These are phyloP conservation scores for Xenentodon cancila DNA, from an alignment of 2,797 vertebrate genomes.

Conservation along the genomic window DNA sequence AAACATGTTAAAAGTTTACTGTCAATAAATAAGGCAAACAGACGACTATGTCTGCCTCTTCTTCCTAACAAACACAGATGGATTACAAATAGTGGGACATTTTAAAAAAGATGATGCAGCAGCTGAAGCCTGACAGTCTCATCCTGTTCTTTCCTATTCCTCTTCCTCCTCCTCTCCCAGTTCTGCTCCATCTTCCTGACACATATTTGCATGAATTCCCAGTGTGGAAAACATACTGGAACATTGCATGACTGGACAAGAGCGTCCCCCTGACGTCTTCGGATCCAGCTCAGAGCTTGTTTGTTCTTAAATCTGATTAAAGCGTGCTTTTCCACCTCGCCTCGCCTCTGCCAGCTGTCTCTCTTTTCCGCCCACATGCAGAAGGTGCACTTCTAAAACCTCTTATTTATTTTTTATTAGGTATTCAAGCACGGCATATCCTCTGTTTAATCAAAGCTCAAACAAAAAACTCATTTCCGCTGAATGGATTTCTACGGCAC, in stretches of 20 bases:
- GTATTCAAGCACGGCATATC: too few species aligned
- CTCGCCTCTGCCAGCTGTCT: not conserved
- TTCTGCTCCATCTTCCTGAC: conserved; percentile 25
- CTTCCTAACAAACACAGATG: conserved; percentile 2
- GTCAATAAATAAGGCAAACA: conserved; percentile 22
- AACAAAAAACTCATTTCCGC: conserved; percentile 17
- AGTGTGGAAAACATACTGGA: conserved; percentile 43
- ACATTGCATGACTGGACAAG: not conserved
- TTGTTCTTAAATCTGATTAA: conserved; percentile 54
- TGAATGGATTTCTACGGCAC: not conserved
- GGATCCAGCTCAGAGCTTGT: conserved; percentile 19
- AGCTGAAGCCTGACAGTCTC: conserved; percentile 26
- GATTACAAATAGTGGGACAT: not conserved
- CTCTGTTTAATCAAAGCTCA: conserved; percentile 23
- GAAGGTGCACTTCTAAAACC: conserved; percentile 5
- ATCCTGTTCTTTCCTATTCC: not conserved
- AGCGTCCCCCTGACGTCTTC: not conserved
- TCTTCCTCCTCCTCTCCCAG: conserved; percentile 7
- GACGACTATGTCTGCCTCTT: not conserved
- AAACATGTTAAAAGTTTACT: conserved; percentile 7
- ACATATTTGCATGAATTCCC: not conserved
- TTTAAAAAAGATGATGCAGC: not conserved
- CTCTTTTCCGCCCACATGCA: conserved; percentile 37
- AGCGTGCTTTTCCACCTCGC: conserved; percentile 16
- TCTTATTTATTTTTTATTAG: too few species aligned